phyloP scores from a whole-genome alignment of 2,797 vertebrate species.

The Rhodeus uyekii region DNA sequence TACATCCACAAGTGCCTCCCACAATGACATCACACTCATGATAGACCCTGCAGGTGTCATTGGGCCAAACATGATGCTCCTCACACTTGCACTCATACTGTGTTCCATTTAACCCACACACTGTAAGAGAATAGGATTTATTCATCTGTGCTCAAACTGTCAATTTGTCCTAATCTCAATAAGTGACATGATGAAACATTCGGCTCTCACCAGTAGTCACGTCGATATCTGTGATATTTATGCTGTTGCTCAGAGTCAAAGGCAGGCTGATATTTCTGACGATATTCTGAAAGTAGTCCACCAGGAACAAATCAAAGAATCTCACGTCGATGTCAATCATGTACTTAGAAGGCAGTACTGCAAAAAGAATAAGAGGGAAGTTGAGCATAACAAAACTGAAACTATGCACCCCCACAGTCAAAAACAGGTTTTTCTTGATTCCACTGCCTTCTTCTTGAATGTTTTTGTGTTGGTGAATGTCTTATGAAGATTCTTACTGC shows the following conservation, averaged over 20 bases:
- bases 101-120: slow-evolving; percentile 27
- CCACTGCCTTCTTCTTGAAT: too few species aligned
- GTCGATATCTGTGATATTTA: slow-evolving; percentile 37
- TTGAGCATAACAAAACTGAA: neutral
- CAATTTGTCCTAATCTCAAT: too few species aligned
- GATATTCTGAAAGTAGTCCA: neutral
- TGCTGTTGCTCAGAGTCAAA: neutral
- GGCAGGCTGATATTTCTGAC: neutral
- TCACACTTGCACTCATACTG: slow-evolving; percentile 47
- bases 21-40: slow-evolving; percentile 52
- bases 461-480: neutral
- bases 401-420: neutral
- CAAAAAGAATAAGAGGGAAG: neutral
- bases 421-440: neutral
- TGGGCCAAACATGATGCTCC: slow-evolving; percentile 40
- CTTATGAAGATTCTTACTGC: neutral
- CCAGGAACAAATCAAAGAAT: neutral
- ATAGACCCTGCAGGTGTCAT: slow-evolving; percentile 45
- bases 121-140: too few species aligned
- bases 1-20: slow-evolving; percentile 66
- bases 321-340: slow-evolving; percentile 1
- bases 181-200: too few species aligned
- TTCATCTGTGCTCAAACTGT: too few species aligned
- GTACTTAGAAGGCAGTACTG: slow-evolving; percentile 9
- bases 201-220: slow-evolving; percentile 59